phyloP scores from a whole-genome alignment of 2,797 vertebrate species.

The Phataginus tricuspis region DNA sequence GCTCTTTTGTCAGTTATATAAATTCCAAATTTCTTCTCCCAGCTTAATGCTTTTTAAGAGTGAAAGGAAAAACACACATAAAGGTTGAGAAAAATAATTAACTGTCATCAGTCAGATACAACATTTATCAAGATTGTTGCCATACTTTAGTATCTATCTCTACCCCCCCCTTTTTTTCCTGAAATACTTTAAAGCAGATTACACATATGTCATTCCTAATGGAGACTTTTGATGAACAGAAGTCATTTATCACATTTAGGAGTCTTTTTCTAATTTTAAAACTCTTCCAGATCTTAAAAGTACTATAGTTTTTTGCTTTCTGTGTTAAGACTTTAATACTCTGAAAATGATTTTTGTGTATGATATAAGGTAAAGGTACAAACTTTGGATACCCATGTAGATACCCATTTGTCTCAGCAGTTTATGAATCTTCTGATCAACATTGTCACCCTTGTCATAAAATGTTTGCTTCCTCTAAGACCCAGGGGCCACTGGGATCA shows the following conservation, averaged over 20 bases:
- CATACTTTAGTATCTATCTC: neutral
- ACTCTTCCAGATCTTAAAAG: neutral
- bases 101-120: neutral
- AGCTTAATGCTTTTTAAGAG: neutral
- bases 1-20: neutral
- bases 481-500: neutral
- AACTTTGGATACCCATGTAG: neutral
- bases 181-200: slow-evolving; percentile 8
- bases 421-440: neutral
- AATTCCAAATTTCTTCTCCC: neutral
- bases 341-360: neutral
- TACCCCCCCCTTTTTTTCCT: neutral
- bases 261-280: neutral
- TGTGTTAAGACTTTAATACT: neutral
- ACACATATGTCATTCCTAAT: neutral
- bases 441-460: neutral
- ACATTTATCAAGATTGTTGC: neutral
- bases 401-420: neutral
- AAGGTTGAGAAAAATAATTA: neutral
- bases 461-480: neutral
- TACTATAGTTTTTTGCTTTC: neutral
- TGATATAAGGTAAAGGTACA: neutral
- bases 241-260: neutral
- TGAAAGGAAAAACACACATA: neutral
- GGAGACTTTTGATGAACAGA: neutral